Conservation (phyloP, 2,888 invertebrate species). For the Ephialtes manifestator region DNA sequence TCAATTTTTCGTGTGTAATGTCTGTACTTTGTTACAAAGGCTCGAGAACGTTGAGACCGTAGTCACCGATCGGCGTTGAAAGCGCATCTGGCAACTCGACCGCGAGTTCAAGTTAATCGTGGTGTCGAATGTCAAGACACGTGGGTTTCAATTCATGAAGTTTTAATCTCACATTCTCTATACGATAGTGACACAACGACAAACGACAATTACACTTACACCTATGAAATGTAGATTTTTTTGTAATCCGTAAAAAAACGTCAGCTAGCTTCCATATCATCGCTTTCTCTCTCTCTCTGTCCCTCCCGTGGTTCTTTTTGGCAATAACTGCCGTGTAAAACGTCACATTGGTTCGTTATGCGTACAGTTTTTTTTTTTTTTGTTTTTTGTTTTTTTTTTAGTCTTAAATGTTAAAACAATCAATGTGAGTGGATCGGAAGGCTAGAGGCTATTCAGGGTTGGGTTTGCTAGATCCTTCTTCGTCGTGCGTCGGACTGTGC, state of each 20-base stretch:
- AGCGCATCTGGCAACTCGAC: too few relatives aligned
- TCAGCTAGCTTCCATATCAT: conserved; percentile 37
- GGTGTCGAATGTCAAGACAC: conserved; percentile 10
- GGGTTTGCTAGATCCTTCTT: conserved; percentile 84
- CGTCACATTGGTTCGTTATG: conserved; percentile 37
- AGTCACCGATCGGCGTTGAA: not conserved
- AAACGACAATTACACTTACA: conserved; percentile 53
- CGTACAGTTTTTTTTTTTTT: conserved; percentile 47
- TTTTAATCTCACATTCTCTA: conserved; percentile 1
- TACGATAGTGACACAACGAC: conserved; percentile 36
- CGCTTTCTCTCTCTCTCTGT: conserved; percentile 24
- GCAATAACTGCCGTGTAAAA: conserved; percentile 56
- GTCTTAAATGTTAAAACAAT: conserved; percentile 76
- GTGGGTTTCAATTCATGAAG: not conserved
- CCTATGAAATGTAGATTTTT: conserved; percentile 58
- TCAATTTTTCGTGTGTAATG: not conserved
- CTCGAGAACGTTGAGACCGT: not conserved
- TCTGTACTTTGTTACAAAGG: conserved; percentile 30
- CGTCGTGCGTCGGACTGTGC: conserved; percentile 91
- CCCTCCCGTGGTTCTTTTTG: conserved; percentile 9
- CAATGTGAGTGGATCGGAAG: conserved; percentile 73
- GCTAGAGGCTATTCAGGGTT: conserved; percentile 83
- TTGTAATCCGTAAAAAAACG: conserved; percentile 53
- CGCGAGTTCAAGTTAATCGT: too few relatives aligned
- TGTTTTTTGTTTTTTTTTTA: conserved; percentile 26